phyloP scores from a whole-genome alignment of 2,113 vertebrate species.

The Galeopterus variegatus region DNA sequence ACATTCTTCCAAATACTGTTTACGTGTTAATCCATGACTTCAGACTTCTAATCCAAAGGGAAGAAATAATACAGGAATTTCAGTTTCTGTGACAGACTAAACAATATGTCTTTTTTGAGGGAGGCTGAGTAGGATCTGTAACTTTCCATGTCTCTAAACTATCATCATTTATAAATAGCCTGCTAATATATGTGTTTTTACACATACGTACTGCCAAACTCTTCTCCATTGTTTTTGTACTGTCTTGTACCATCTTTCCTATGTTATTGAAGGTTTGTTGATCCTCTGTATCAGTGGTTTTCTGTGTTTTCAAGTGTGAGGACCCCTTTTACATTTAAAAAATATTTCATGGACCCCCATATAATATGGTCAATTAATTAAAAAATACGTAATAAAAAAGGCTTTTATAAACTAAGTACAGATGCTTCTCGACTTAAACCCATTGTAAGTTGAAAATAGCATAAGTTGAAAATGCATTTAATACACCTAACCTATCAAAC shows the following conservation, averaged over 20 bases:
- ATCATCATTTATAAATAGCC: conserved; percentile 44
- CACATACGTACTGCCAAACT: neutral
- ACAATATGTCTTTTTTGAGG: neutral
- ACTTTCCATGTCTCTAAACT: conserved; percentile 52
- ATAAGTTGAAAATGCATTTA: no score
- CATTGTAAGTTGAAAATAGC: no score
- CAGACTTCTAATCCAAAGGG: conserved; percentile 5
- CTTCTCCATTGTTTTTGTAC: neutral
- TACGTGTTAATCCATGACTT: conserved; percentile 55
- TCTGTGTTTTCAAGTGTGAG: conserved; percentile 62
- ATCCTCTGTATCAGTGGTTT: conserved; percentile 40
- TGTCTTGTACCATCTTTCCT: conserved; percentile 38
- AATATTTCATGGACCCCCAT: neutral
- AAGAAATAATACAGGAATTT: conserved; percentile 52
- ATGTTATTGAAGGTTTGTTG: conserved; percentile 29
- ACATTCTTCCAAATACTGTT: conserved; percentile 51
- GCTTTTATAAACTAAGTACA: conserved; percentile 19
- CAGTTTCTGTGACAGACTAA: conserved; percentile 29
- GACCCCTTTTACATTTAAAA: conserved; percentile 51
- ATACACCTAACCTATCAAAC: no score
- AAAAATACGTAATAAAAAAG: conserved; percentile 53
- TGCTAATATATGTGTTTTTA: conserved; percentile 26
- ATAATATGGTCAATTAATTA: conserved; percentile 44
- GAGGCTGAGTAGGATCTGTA: conserved; percentile 8
- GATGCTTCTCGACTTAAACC: no score